A percentile compares a stretch with the other conserved stretches of the same genome.
These are phyloP conservation scores for Cetoscarus ocellatus DNA, from an alignment of 2,797 vertebrate species.

Conservation along the genomic window DNA sequence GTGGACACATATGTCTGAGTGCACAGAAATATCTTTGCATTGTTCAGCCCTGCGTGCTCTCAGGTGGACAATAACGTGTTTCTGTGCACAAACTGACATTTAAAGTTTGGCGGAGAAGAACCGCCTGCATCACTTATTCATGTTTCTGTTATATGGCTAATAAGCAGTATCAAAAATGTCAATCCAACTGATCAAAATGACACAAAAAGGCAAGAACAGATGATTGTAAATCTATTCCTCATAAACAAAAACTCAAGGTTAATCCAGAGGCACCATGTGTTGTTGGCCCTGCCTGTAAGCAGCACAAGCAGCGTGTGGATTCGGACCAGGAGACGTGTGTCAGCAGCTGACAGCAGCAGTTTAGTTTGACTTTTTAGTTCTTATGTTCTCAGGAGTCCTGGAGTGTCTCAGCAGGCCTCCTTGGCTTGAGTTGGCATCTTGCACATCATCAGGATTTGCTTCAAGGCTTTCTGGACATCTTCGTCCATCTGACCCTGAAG, in stretches of 20 bases:
- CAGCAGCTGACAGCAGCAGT: constrained; percentile 4
- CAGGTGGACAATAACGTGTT: constrained; percentile 33
- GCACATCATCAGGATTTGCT: constrained; percentile 98
- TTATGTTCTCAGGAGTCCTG: constrained; percentile 26
- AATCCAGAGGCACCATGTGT: constrained; percentile 60
- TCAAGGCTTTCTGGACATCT: constrained; percentile 98
- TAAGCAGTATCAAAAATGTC: constrained; percentile 8
- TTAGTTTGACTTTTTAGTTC: constrained; percentile 10
- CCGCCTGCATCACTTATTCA: constrained; percentile 14
- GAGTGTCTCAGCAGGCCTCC: constrained; percentile 77
- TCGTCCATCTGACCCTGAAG: constrained; percentile 98
- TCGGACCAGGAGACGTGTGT: background rate
- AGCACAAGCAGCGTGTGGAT: constrained; percentile 14
- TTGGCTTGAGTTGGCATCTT: constrained; percentile 94
- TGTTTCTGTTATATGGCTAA: constrained; percentile 7
- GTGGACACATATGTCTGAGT: constrained; percentile 16
- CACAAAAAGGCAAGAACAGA: constrained; percentile 39
- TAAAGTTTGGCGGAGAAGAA: constrained; percentile 36
- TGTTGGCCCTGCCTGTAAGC: constrained; percentile 26
- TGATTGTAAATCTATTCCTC: constrained; percentile 62
- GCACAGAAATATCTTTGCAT: constrained; percentile 7
- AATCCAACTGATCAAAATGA: constrained; percentile 26
- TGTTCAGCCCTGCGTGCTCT: constrained; percentile 35
- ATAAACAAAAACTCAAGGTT: constrained; percentile 42
- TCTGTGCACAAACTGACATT: constrained; percentile 16